These are phyloP conservation scores for Pocillopora damicornis DNA, from an alignment of 64 coral and sea anemone genomes.

Conservation along the genomic window DNA sequence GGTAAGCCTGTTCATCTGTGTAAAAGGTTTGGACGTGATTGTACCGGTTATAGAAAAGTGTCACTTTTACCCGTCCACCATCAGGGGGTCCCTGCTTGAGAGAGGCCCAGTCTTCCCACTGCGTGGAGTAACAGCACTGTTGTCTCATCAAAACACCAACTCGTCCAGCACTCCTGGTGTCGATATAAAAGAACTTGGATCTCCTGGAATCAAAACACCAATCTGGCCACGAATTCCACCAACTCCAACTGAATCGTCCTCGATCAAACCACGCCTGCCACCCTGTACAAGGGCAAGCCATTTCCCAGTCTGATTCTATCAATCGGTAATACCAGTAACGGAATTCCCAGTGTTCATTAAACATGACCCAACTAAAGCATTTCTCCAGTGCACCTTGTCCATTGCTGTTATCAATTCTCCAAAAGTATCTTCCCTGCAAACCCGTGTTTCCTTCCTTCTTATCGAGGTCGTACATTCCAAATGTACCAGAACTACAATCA, in stretches of 20 bases:
- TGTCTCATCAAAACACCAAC: not conserved
- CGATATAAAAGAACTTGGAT: not conserved
- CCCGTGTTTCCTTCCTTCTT: not conserved
- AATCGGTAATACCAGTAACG: not conserved
- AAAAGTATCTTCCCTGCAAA: slow-evolving; percentile 11
- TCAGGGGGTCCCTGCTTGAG: not conserved
- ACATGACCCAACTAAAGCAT: slow-evolving; percentile 11
- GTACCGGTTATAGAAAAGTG: too few species aligned
- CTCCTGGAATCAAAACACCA: not conserved
- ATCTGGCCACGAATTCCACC: not conserved
- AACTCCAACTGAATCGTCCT: slow-evolving; percentile 12
- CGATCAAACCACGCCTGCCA: slow-evolving; percentile 24
- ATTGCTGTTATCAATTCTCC: slow-evolving; percentile 24
- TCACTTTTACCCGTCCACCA: not conserved
- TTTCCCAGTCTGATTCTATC: not conserved
- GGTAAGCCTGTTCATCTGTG: slow-evolving; percentile 24
- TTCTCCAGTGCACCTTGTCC: not conserved
- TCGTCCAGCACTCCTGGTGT: not conserved
- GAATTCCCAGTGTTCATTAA: not conserved
- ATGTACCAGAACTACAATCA: not conserved
- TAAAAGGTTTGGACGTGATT: not conserved
- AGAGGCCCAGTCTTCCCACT: slow-evolving; percentile 4
- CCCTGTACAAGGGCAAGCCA: slow-evolving; percentile 38
- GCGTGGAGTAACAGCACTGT: slow-evolving; percentile 30
- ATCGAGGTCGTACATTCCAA: not conserved